Evolutionary conservation across 2,113 vertebrate species (phyloP).

Genomic region (Mirounga angustirostris): DNA sequence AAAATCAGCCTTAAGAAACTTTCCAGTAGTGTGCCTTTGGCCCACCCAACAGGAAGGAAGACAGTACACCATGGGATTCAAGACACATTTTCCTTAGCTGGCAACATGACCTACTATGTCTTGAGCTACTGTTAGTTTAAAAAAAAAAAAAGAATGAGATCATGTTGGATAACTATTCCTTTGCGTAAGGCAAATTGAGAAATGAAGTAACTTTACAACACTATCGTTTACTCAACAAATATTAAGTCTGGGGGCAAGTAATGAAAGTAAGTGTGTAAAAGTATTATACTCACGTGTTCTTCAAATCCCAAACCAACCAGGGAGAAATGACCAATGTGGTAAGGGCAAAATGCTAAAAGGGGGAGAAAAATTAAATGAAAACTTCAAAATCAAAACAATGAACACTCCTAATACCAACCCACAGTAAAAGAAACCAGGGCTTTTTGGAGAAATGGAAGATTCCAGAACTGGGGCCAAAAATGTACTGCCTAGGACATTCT

Average conservation of each 20-base stretch:
- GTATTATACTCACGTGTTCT: conserved; percentile 93
- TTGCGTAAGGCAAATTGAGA: neutral
- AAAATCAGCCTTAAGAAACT: neutral
- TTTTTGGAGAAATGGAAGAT: conserved; percentile 18
- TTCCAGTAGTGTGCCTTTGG: neutral
- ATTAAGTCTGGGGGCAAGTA: neutral
- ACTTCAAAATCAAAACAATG: conserved; percentile 44
- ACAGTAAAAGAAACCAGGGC: conserved; percentile 20
- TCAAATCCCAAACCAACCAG: conserved; percentile 97
- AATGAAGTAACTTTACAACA: neutral
- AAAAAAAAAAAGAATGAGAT: neutral
- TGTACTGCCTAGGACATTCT: neutral
- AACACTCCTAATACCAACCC: neutral
- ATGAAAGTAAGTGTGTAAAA: conserved; percentile 59
- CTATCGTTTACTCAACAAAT: neutral
- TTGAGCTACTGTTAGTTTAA: neutral
- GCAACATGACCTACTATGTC: neutral
- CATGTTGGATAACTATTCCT: neutral
- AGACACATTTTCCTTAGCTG: neutral
- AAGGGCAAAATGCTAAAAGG: conserved; percentile 95
- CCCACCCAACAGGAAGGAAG: neutral
- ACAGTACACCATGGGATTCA: neutral
- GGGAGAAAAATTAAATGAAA: conserved; percentile 67
- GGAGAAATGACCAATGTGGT: conserved; percentile 98
- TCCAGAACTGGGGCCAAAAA: neutral